Conservation (phyloP, 2,888 invertebrate species). For the Adela reaumurella region DNA sequence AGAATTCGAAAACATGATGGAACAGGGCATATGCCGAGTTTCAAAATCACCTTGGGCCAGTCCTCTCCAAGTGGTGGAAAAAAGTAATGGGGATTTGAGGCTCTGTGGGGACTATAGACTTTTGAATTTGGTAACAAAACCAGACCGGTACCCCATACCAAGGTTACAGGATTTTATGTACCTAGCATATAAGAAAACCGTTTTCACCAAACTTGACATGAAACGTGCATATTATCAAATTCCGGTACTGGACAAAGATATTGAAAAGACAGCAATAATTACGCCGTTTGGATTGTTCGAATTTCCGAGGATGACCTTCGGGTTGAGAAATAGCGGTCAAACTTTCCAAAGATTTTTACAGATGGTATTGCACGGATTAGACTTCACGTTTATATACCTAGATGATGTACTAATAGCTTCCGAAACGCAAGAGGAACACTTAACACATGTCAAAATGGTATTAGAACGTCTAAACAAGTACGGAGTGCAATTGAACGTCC, state of each 20-base stretch:
- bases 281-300: constrained; percentile 26
- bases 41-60: constrained; percentile 8
- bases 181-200: background rate
- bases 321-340: constrained; percentile 21
- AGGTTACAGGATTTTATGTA: constrained; percentile 19
- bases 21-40: background rate
- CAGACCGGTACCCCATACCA: constrained; percentile 21
- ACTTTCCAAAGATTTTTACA: constrained; percentile 25
- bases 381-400: constrained; percentile 15
- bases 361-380: constrained; percentile 12
- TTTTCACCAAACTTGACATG: constrained; percentile 6
- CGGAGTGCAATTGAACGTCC: constrained; percentile 15
- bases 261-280: constrained; percentile 23
- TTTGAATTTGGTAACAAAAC: constrained; percentile 19
- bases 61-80: constrained; percentile 18
- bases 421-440: constrained; percentile 4
- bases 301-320: constrained; percentile 19
- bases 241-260: constrained; percentile 18
- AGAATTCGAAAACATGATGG: background rate
- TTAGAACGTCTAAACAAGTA: constrained; percentile 14
- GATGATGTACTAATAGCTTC: constrained; percentile 18
- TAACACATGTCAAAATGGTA: constrained; percentile 8
- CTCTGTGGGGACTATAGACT: constrained; percentile 24
- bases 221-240: constrained; percentile 22
- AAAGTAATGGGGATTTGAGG: constrained; percentile 10